A percentile compares a stretch with the other conserved stretches of the same genome.
phyloP scores from a whole-genome alignment of 1,140 invertebrate genomes.

The Drosophila sp. region DNA sequence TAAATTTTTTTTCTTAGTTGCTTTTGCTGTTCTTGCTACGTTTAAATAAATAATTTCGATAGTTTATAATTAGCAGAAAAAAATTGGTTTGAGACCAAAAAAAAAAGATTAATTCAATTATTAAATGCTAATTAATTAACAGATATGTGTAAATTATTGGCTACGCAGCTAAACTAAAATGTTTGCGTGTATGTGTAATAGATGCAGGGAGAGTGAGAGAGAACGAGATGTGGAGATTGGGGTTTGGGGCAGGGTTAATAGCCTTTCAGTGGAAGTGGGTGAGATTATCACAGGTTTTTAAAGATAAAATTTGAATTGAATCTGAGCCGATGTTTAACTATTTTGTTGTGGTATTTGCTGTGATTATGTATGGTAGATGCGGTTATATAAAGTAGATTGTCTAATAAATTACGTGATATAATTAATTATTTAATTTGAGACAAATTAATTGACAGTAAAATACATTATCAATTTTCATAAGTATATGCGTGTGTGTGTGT shows the following conservation, averaged over 20 bases:
- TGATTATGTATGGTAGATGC: constrained; percentile 24
- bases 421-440: constrained; percentile 74
- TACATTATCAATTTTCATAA: constrained; percentile 47
- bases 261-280: constrained; percentile 25
- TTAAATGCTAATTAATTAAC: constrained; percentile 63
- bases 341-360: constrained; percentile 11
- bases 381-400: constrained; percentile 47
- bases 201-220: background rate
- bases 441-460: constrained; percentile 53
- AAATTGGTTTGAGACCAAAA: constrained; percentile 33
- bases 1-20: constrained; percentile 32
- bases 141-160: constrained; percentile 59
- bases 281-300: constrained; percentile 74
- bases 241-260: constrained; percentile 12
- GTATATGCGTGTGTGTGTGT: constrained; percentile 14
- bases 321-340: constrained; percentile 4
- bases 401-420: constrained; percentile 49
- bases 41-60: constrained; percentile 72
- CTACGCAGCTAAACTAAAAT: constrained; percentile 61
- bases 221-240: constrained; percentile 3
- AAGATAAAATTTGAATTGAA: constrained; percentile 42
- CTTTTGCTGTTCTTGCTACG: constrained; percentile 8
- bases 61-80: constrained; percentile 61
- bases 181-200: constrained; percentile 25
- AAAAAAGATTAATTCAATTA: constrained; percentile 52